Conservation (phyloP, 1,140 invertebrate genomes). For the Pantala flavescens region DNA sequence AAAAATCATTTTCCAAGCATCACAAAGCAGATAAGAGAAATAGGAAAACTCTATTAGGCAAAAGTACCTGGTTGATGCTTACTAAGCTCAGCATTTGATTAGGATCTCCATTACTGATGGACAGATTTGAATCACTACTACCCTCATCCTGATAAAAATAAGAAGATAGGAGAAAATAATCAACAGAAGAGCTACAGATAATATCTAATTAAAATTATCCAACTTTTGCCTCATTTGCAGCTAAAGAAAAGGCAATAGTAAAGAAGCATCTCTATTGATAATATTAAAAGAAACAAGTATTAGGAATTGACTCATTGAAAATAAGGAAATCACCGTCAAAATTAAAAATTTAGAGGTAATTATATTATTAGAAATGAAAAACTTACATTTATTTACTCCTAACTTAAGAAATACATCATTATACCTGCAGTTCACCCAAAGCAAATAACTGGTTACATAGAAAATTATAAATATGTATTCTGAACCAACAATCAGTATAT, state of each 20-base stretch:
- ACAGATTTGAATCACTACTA: background rate
- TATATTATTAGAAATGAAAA: too few species aligned
- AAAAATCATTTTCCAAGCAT: slow-evolving; percentile 10
- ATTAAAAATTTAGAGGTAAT: too few species aligned
- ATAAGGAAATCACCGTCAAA: too few species aligned
- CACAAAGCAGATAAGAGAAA: background rate
- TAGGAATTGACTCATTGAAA: too few species aligned
- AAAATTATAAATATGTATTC: too few species aligned
- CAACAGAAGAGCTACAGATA: background rate
- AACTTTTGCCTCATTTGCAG: background rate
- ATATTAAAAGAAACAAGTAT: too few species aligned
- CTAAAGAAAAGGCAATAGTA: background rate
- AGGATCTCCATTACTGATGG: background rate
- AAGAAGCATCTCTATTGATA: too few species aligned
- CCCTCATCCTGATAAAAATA: slow-evolving; percentile 6
- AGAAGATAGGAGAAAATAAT: background rate
- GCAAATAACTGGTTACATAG: too few species aligned
- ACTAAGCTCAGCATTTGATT: background rate
- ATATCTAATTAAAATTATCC: background rate
- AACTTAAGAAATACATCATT: too few species aligned
- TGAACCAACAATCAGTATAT: too few species aligned
- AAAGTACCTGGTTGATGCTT: slow-evolving; percentile 1
- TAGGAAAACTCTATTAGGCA: slow-evolving; percentile 1
- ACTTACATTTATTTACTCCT: too few species aligned
- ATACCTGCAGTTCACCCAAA: too few species aligned